Conservation (phyloP, 2,888 invertebrate species). For the Sarcophaga subvicina region DNA sequence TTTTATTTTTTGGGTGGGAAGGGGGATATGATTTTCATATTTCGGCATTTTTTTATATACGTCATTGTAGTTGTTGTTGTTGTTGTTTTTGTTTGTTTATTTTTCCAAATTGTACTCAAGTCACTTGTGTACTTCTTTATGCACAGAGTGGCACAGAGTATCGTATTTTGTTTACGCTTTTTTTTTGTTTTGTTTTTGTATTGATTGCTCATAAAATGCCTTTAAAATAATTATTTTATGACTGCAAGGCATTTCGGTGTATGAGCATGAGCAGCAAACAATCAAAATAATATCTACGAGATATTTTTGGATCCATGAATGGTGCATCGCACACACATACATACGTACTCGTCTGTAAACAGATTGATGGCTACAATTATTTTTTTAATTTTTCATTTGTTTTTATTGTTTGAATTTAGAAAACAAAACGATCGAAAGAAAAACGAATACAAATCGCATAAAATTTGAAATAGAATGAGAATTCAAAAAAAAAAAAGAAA, state of each 20-base stretch:
- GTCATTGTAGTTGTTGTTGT: slow-evolving; percentile 3
- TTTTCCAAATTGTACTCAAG: slow-evolving; percentile 24
- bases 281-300: slow-evolving; percentile 14
- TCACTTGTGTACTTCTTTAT: background rate
- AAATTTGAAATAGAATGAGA: slow-evolving; percentile 36
- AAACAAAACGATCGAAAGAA: slow-evolving; percentile 28
- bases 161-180: background rate
- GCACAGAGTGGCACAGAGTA: background rate
- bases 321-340: slow-evolving; percentile 2
- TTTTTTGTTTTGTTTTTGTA: slow-evolving; percentile 11
- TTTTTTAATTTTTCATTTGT: slow-evolving; percentile 43
- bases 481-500: background rate
- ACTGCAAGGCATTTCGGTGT: slow-evolving; percentile 21
- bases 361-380: slow-evolving; percentile 48
- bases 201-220: slow-evolving; percentile 51
- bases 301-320: slow-evolving; percentile 24
- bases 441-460: slow-evolving; percentile 30
- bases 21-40: background rate
- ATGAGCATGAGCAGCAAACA: slow-evolving; percentile 31
- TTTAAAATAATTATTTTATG: slow-evolving; percentile 54
- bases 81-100: slow-evolving; percentile 28
- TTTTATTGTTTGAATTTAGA: slow-evolving; percentile 51
- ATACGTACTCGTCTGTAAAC: background rate
- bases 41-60: slow-evolving; percentile 13
- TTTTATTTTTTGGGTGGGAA: too few species aligned